Evolutionary conservation across 2,113 vertebrate species (phyloP), one percentile per base, ranked within the genome.

Genomic region (Eulemur macaco): DNA sequence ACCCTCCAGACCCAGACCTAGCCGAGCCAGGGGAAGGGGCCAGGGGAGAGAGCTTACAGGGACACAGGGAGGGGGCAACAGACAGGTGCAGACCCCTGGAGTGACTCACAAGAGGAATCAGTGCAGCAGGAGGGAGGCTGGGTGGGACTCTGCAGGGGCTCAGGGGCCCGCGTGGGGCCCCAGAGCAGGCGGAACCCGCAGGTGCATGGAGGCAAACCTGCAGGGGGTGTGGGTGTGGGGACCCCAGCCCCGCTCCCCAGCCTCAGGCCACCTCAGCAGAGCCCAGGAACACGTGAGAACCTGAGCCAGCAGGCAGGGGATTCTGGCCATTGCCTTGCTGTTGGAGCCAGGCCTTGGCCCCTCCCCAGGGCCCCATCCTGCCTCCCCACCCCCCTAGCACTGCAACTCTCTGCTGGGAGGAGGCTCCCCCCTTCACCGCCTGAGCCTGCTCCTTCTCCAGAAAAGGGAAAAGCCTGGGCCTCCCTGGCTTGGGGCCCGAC

Each of bases 381-480:
- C 31, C 29, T 37, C 80, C 50, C 83, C 42, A 2, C 18, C 52
- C 21, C 73, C 15, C 45, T 21, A 6, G 5, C 0, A 37, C 34
- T 6, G 11, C 66, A 11, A 10, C 15, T 66, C 54, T 29, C 47
- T 2, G 77, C 23, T 0, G 34, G 91, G 68, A 25, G 47, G 50
- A 23, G 89, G 52, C 52, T 54, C 52, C 52, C 50, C 52, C 47
- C 39, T 34, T 29, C 17, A 82, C 42, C 12, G 66, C 60, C 60
- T 5, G 4, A 42, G 60, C 47, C 1, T 8, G 89, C 47, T 94
- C 52, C 78, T 84, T 97, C 89, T 96, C 97, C 97, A 97, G 93
- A 97, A 97, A 98, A 97, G 97, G 97, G 86, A 97, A 98, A 90
- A 83, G 80, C 52, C 60, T 27, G 89, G 66, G 88, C 69, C 84